Conservation (phyloP, 2,888 invertebrate species). For the Amphipoea lucens region DNA sequence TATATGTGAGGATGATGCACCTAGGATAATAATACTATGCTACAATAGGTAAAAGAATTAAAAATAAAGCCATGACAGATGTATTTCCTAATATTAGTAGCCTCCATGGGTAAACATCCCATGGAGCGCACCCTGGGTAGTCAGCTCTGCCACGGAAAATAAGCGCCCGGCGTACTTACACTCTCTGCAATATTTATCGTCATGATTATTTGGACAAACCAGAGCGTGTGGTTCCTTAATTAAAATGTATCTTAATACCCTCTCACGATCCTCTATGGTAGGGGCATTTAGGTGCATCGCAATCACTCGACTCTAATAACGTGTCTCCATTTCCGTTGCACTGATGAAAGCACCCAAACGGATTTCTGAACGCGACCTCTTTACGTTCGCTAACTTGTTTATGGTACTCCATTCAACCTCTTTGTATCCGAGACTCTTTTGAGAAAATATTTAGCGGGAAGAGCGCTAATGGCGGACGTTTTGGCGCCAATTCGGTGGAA, state of each 20-base stretch:
- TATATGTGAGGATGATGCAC: neutral
- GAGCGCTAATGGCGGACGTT: constrained; percentile 58
- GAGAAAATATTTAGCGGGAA: constrained; percentile 62
- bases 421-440: constrained; percentile 63
- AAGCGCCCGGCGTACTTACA: neutral
- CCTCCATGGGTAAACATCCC: neutral
- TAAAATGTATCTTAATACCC: constrained; percentile 14
- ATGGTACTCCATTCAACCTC: constrained; percentile 63
- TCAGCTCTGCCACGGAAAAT: neutral
- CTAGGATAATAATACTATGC: neutral
- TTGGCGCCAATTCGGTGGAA: constrained; percentile 66
- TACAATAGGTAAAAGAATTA: neutral
- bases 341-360: constrained; percentile 69
- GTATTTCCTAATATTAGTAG: neutral
- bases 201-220: constrained; percentile 7
- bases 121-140: neutral
- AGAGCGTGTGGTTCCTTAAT: neutral
- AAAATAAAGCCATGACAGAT: neutral
- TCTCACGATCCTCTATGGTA: constrained; percentile 28
- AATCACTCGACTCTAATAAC: constrained; percentile 66
- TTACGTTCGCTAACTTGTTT: constrained; percentile 66
- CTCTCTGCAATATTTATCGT: neutral
- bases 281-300: constrained; percentile 55
- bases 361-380: constrained; percentile 66
- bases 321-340: constrained; percentile 69